Evolutionary conservation across 2,888 invertebrate genomes (phyloP), one percentile per base, ranked within the genome.

Genomic region (Lordiphosa andalusiaca): DNA sequence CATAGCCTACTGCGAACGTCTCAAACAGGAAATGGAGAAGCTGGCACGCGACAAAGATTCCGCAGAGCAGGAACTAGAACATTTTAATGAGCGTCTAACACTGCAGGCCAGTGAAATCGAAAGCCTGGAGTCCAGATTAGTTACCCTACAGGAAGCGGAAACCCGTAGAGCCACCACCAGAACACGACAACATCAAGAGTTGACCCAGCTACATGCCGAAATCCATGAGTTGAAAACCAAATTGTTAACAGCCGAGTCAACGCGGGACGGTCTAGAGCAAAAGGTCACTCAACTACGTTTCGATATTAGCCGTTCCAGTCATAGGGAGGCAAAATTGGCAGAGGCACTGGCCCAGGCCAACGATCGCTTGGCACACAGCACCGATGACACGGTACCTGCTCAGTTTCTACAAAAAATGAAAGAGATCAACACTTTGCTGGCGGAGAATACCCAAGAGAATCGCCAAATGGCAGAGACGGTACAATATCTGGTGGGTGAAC

Each of bases 371-470:
- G 71, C 67, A 1, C 73, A 73, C 25, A 82, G 77, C 48, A 80
- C 81, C 0, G 87, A 88, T 19, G 80, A 85, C 21, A 76, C 82
- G 2, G 86, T 90, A 21, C 90, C 90, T 2, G 86, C 88, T 46
- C 88, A 90, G 61, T 89, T 90, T 53, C 63, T 90, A 67, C 87
- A 88, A 49, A 90, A 90, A 69, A 88, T 90, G 85, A 89, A 91
- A 87, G 91, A 92, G 72, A 89, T 92, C 60, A 91, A 91, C 64
- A 84, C 80, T 30, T 85, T 91, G 46, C 86, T 92, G 39, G 88
- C 87, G 50, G 88, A 90, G 60, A 90, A 91, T 67, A 90, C 90
- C 0, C 90, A 90, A 59, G 91, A 92, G 76, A 91, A 92, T 73
- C 90, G 90, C 25, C 90, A 91, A 67, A 89, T 91, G 88, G 88